Base-by-base conservation (phyloP, 1,140 invertebrate genomes). In the Bombus polaris region DNA sequence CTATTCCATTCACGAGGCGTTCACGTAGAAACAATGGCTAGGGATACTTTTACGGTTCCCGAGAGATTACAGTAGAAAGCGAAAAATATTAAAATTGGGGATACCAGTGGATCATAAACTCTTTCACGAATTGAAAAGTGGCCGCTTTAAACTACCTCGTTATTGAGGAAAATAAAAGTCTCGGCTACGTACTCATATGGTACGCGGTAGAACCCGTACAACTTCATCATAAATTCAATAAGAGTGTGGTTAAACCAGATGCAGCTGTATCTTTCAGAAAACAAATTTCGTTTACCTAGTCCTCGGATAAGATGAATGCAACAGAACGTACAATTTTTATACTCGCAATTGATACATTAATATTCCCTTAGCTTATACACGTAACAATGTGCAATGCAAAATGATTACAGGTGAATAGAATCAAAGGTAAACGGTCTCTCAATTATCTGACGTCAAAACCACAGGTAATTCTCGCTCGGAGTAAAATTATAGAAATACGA, bases 391-490 rank as follows among this genome's bases (percentile, higher is more conserved):
- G 35, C 35, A 57, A 76, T 78, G 68, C 78, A 83, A 83, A 86
- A 78, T 78, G 81, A 73, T 57, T 83, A 70, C 77, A 72, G 39
- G 47, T 25, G 22, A 65, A 77, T 10, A 59, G 72, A 86, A 65
- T 53, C 72, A 83, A 71, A 66, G 42, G 42, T 76, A 78, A 83
- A 78, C 73, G 42, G 22, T 83, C 81, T 73, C 66, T 87, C 81
- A 25, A 87, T 78, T 66, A 83, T 57, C 10, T 39, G 35, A 59
- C 71, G 85, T 86, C 65, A 82, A 37, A 59, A 32, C 73, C 72
- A 82, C 35, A 44, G 42, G 73, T 2, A 62, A 72, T 25, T 44
- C n/a, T 44, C 5, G 28, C 28, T 66, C 47, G 59, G 9, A 35
- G 59, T 28, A 66, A 32, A 37, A 74, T 53, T 15, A 2, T 18